These are phyloP conservation scores for Leptobrachium leishanense DNA, from an alignment of 2,113 vertebrate species.

Conservation along the genomic window DNA sequence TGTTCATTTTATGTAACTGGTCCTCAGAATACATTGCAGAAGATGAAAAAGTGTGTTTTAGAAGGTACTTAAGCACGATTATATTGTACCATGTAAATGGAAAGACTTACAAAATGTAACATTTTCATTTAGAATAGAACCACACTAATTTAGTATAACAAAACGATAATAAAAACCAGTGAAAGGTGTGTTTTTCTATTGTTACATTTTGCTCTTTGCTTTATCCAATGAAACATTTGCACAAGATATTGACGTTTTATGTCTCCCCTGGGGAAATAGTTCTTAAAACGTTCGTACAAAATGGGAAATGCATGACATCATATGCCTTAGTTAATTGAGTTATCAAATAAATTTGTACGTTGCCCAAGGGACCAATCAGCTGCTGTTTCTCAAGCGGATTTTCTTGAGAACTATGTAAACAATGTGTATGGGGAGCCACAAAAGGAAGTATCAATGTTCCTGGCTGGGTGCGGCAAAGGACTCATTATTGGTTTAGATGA, in stretches of 20 bases:
- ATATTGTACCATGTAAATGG: too few species aligned
- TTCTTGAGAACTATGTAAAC: constrained; percentile 29
- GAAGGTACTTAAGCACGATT: too few species aligned
- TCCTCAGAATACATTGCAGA: too few species aligned
- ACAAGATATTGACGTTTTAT: background rate
- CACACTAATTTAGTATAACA: too few species aligned
- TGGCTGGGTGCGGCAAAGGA: background rate
- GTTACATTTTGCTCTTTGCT: too few species aligned
- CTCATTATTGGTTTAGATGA: background rate
- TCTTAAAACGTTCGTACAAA: background rate
- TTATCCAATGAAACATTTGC: too few species aligned
- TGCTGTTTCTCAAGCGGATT: constrained; percentile 9
- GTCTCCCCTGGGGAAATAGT: background rate
- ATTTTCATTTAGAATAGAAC: too few species aligned
- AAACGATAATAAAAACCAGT: too few species aligned
- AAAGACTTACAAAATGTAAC: too few species aligned
- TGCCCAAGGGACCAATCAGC: constrained; percentile 10
- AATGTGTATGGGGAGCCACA: constrained; percentile 1
- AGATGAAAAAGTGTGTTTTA: too few species aligned
- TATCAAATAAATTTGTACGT: constrained; percentile 1
- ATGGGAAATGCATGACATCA: background rate
- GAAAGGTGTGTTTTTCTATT: too few species aligned
- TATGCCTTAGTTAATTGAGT: constrained; percentile 9
- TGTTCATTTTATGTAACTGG: too few species aligned
- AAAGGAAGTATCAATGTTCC: background rate